Conservation (phyloP, 2,888 invertebrate genomes). For the Dicyrtomina minuta region DNA sequence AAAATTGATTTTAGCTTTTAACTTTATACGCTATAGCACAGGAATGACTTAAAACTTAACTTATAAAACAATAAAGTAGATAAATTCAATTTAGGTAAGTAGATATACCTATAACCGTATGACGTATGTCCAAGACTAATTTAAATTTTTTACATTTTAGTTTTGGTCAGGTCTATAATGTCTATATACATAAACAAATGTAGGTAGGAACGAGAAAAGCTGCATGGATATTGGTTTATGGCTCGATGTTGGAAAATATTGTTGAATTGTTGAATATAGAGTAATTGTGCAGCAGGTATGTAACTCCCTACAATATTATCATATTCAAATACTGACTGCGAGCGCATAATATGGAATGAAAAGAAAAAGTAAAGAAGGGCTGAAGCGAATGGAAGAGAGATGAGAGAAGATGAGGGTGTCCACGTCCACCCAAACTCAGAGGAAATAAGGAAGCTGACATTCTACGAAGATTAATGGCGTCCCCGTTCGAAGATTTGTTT, state of each 20-base stretch:
- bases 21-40: no score
- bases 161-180: no score
- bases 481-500: slow-evolving; percentile 44
- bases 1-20: no score
- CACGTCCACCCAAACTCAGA: slow-evolving; percentile 27
- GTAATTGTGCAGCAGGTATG: not conserved
- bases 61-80: no score
- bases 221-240: not conserved
- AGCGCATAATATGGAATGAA: not conserved
- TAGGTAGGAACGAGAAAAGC: no score
- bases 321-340: not conserved
- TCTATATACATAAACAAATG: no score
- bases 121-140: no score
- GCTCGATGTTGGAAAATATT: not conserved
- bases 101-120: no score
- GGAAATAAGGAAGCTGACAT: slow-evolving; percentile 52
- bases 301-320: no score
- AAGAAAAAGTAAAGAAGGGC: slow-evolving; percentile 1
- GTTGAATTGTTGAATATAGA: not conserved
- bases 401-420: slow-evolving; percentile 28
- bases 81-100: no score
- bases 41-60: no score
- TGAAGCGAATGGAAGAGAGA: slow-evolving; percentile 8
- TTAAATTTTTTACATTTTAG: no score
- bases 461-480: slow-evolving; percentile 51